Base-by-base conservation (phyloP, 2,797 vertebrate species). In the Pangasius mekongensis region DNA sequence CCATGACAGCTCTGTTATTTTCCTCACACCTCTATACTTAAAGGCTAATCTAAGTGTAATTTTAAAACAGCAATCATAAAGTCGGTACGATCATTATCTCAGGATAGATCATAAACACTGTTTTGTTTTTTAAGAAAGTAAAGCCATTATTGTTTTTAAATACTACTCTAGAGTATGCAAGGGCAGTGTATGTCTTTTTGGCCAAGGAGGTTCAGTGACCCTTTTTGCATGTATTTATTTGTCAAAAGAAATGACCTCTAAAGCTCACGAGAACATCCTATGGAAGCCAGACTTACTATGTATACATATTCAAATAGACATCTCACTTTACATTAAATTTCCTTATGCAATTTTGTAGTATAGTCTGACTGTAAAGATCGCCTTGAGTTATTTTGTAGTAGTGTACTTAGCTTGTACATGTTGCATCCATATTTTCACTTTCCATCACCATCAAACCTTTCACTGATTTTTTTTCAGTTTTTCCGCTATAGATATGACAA, bases 241-340 rank as follows among this genome's bases (percentile, higher is more conserved):
- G 58, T 67, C 11, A 69, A 78, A 78, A 78, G 60, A 47, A 85
- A 80, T 85, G 62, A 36, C 58, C 81, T 33, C 5, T 80, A 80
- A 80, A 58, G 52, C 56, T 71, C 36, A 74, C 5, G 14, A 77
- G n/a, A 80, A 33, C 52, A 0, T 80, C 52, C 49, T 78, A 77
- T 84, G 39, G 16, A 78, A 27, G 66, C 47, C n/a, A 54, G 69
- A 39, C 58, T 9, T 83, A 22, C 24, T 83, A 52, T 58, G 18
- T 20, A 78, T 11, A 62, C 84, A 77, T 56, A 89, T 83, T 85
- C 77, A 88, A 89, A 90, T 87, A 3, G 39, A 67, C 52, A 16
- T 88, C 56, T 58, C 47, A 64, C 58, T 89, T 85, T 89, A 74
- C 86, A 87, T 89, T 87, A 3, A 33, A 76, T 88, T 90, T 90